A percentile compares a stretch with the other conserved stretches of the same genome.
These are phyloP conservation scores for Drosophila atroscutellata DNA, from an alignment of 2,888 invertebrate species.

Conservation along the genomic window DNA sequence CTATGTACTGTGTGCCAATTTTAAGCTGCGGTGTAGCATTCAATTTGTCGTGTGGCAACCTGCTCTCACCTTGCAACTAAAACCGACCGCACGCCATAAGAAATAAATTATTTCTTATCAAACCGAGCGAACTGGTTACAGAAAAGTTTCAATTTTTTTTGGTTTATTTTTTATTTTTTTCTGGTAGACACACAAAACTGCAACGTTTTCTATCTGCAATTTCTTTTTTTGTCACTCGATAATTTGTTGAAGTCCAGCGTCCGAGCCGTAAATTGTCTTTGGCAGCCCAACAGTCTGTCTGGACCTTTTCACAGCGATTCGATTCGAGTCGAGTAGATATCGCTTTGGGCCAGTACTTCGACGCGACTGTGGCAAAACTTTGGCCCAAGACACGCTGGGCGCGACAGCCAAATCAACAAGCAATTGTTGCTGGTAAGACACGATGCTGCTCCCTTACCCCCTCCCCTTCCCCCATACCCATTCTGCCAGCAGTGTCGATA, in stretches of 20 bases:
- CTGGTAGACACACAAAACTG: slow-evolving; percentile 42
- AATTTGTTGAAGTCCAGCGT: slow-evolving; percentile 72
- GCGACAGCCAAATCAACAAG: slow-evolving; percentile 72
- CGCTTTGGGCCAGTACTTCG: slow-evolving; percentile 39
- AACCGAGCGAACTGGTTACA: slow-evolving; percentile 66
- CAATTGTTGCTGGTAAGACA: slow-evolving; percentile 77
- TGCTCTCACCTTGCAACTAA: slow-evolving; percentile 46
- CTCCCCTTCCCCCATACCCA: not conserved
- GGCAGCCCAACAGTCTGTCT: slow-evolving; percentile 63
- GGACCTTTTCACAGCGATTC: slow-evolving; percentile 25
- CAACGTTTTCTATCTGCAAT: slow-evolving; percentile 68
- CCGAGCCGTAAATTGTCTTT: slow-evolving; percentile 78
- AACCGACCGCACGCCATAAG: slow-evolving; percentile 54
- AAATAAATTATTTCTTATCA: slow-evolving; percentile 80
- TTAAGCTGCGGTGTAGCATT: slow-evolving; percentile 22
- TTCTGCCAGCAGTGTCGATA: slow-evolving; percentile 29
- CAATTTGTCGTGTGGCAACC: slow-evolving; percentile 28
- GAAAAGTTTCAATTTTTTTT: slow-evolving; percentile 28
- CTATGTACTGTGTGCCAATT: slow-evolving; percentile 11
- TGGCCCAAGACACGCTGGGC: slow-evolving; percentile 44
- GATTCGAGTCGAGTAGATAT: slow-evolving; percentile 21
- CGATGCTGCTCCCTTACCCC: slow-evolving; percentile 34
- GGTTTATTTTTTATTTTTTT: slow-evolving; percentile 47
- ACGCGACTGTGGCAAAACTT: slow-evolving; percentile 62
- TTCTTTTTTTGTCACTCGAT: slow-evolving; percentile 68